Percentiles rank a stretch among this genome's conserved stretches.
phyloP scores from a whole-genome alignment of 2,113 vertebrate genomes.

The Balaeniceps rex region DNA sequence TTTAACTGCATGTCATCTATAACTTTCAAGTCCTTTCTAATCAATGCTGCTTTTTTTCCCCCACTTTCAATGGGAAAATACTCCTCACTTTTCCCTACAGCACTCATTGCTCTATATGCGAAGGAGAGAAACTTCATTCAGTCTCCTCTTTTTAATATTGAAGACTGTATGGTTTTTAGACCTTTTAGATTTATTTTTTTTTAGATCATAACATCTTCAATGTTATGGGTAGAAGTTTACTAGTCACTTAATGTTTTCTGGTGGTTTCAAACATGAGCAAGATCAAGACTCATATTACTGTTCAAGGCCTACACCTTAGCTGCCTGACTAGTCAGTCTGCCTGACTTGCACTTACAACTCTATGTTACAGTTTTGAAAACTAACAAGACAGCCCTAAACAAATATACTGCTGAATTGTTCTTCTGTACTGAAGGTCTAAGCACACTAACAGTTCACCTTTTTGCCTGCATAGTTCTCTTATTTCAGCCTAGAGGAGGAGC shows the following conservation, averaged over 20 bases:
- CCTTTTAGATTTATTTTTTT: background rate
- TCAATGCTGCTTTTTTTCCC: fast-evolving
- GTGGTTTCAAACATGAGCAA: background rate
- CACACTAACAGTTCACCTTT: background rate
- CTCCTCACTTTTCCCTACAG: background rate
- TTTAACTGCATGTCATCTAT: background rate
- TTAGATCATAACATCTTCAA: background rate
- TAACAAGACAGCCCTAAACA: background rate
- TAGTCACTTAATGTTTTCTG: background rate
- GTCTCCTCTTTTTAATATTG: background rate
- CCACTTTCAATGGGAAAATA: background rate
- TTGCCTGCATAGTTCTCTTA: background rate
- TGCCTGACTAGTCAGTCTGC: background rate
- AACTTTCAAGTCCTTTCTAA: background rate
- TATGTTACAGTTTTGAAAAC: background rate
- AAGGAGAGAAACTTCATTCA: background rate
- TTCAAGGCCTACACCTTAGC: background rate
- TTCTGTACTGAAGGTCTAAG: background rate
- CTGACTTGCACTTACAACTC: background rate
- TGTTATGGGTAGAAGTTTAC: background rate
- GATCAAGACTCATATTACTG: background rate
- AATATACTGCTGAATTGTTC: background rate
- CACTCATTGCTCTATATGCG: background rate
- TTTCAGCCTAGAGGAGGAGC: background rate
- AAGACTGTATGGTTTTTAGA: background rate